Evolutionary conservation across 2,888 invertebrate genomes (phyloP), one percentile per base, ranked within the genome.

Genomic region (Zeuzera pyrina): DNA sequence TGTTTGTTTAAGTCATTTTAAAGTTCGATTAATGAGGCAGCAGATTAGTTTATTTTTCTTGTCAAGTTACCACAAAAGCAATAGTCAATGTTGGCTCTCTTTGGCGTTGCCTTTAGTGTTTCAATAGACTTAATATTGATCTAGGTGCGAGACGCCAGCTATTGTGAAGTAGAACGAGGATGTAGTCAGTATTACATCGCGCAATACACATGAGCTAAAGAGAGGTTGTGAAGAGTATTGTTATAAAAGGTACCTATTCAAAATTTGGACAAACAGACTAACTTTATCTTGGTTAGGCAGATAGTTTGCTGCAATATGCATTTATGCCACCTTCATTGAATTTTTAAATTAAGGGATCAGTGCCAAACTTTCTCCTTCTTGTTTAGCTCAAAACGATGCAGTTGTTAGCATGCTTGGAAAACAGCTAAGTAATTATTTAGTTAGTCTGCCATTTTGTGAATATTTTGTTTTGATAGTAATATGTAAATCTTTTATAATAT

Each of bases 401-500:
- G 74, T 79, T 79, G 81, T 77, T 74, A 78, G 81, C 79, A 77
- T 74, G 79, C 79, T 79, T 74, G 69, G 69, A 57, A 68, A 73
- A 72, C 76, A 77, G 73, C 78, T 72, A 74, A 77, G 72, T 77
- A 73, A 76, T 76, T 77, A 73, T 79, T 81, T 79, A 77, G 83
- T 83, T 83, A 83, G 83, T 83, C 83, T 83, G 83, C 83, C 83
- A 83, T 79, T 78, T 81, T 83, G 83, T 83, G 83, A 83, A 83
- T 83, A 83, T 81, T 79, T 83, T 79, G 83, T 83, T 81, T 81
- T 81, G 76, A 83, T 83, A 83, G 79, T 81, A 79, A 81, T 83
- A 81, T 83, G 83, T 83, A 83, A 83, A 83, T 81, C 83, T 83
- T 83, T 83, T 83, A 81, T 83, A 83, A 83, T 81, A 83, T 81